A percentile compares a stretch with the other conserved stretches of the same genome.
Evolutionary conservation across 2,113 vertebrate genomes (phyloP).

Genomic region (Takifugu flavidus): DNA sequence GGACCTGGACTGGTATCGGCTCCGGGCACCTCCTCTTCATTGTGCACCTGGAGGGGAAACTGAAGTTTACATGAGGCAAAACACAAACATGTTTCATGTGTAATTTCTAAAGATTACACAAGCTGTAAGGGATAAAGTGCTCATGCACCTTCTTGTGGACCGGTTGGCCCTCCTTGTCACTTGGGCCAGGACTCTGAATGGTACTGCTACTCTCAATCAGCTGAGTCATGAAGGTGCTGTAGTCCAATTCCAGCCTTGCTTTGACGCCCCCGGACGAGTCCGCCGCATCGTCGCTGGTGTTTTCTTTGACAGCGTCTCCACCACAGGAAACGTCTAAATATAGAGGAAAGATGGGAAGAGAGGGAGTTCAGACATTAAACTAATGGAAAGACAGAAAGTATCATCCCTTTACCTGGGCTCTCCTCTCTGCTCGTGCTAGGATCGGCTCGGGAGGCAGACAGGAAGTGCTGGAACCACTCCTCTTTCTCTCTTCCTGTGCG

Average conservation of each 20-base stretch:
- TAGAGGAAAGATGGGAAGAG: conserved; percentile 1
- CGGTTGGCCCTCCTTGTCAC: conserved; percentile 58
- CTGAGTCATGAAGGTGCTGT: conserved; percentile 76
- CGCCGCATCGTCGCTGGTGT: conserved; percentile 64
- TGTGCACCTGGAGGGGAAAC: conserved; percentile 30
- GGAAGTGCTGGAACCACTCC: conserved; percentile 83
- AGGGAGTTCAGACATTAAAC: background rate
- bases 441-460: conserved; percentile 56
- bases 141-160: conserved; percentile 54
- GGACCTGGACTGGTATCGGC: conserved; percentile 19
- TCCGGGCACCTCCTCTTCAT: conserved; percentile 43
- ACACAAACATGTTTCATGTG: background rate
- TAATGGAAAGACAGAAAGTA: background rate
- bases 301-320: conserved; percentile 61
- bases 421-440: conserved; percentile 40
- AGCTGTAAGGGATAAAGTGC: background rate
- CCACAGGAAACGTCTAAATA: conserved; percentile 28
- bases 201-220: conserved; percentile 56
- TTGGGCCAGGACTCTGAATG: conserved; percentile 55
- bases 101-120: background rate
- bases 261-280: conserved; percentile 47
- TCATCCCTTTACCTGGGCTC: conserved; percentile 61
- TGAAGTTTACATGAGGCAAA: background rate
- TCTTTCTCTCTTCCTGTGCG: conserved; percentile 83
- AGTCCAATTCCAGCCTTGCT: conserved; percentile 77